Percentiles rank a stretch among this genome's conserved stretches.
Conservation (phyloP, 2,888 invertebrate species). For the Biston stratarius region DNA sequence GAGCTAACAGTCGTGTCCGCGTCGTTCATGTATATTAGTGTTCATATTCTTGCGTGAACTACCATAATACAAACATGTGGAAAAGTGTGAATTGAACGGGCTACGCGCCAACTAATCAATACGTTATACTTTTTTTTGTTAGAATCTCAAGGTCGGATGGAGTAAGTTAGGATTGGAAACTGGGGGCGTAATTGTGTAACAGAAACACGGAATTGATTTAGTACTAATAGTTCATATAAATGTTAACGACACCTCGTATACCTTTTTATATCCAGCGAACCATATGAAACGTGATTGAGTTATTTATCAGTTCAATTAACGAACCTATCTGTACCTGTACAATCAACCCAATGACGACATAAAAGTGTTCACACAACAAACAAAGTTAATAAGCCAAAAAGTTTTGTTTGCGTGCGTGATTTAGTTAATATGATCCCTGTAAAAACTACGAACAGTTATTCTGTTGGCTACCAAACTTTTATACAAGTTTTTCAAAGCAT, state of each 20-base stretch:
- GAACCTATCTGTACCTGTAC: background rate
- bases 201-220: slow-evolving; percentile 6
- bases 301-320: background rate
- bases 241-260: background rate
- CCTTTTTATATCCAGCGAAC: background rate
- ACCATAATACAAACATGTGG: slow-evolving; percentile 49
- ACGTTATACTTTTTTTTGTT: slow-evolving; percentile 57
- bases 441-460: background rate
- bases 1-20: background rate
- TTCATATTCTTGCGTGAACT: slow-evolving; percentile 33
- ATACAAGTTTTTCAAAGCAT: background rate
- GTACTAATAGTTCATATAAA: background rate
- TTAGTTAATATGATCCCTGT: background rate
- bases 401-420: background rate
- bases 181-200: slow-evolving; percentile 32
- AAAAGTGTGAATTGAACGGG: slow-evolving; percentile 54
- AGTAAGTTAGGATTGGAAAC: slow-evolving; percentile 47
- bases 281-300: no score
- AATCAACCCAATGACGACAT: background rate
- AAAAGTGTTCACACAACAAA: background rate
- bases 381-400: background rate
- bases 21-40: slow-evolving; percentile 6
- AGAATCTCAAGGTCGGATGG: slow-evolving; percentile 52
- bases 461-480: background rate
- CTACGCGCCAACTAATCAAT: slow-evolving; percentile 62